Percentiles rank a stretch among this genome's conserved stretches.
These are phyloP conservation scores for Rhegmatorhina hoffmannsi DNA, from an alignment of 2,113 vertebrate genomes.

Conservation along the genomic window DNA sequence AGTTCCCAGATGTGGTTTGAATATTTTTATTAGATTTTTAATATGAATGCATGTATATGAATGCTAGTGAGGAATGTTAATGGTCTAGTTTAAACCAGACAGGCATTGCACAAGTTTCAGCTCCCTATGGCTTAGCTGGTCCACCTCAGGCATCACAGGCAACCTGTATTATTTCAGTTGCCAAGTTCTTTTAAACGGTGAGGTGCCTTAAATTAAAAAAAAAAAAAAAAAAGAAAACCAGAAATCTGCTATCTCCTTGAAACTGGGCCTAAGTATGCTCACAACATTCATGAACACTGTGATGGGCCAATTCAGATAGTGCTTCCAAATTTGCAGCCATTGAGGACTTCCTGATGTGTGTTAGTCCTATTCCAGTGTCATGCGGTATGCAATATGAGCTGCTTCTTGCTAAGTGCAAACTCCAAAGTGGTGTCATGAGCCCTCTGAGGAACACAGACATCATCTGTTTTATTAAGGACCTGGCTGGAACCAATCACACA, in stretches of 20 bases:
- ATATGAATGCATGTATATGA: neutral
- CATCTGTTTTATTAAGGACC: constrained; percentile 58
- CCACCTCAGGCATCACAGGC: neutral
- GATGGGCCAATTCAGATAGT: neutral
- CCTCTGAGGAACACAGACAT: constrained; percentile 53
- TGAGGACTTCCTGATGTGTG: constrained; percentile 66
- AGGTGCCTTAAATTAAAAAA: constrained; percentile 7
- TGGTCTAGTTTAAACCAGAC: constrained; percentile 11
- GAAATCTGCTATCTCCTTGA: constrained; percentile 15
- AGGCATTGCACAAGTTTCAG: neutral
- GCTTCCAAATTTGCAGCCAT: constrained; percentile 9
- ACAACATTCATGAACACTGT: neutral
- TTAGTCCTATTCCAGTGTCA: constrained; percentile 56
- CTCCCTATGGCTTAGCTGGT: neutral
- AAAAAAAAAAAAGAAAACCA: no score
- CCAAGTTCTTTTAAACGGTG: neutral
- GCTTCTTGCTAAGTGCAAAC: constrained; percentile 56
- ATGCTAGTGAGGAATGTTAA: constrained; percentile 20
- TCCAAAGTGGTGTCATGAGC: constrained; percentile 50
- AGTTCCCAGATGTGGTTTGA: constrained; percentile 19
- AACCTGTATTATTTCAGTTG: neutral
- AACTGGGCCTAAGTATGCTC: neutral
- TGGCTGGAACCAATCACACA: constrained; percentile 27
- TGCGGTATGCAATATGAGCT: constrained; percentile 57
- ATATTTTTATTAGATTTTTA: constrained; percentile 44